These are phyloP conservation scores for Leucozona laternaria DNA, from an alignment of 2,888 invertebrate genomes.

Conservation along the genomic window DNA sequence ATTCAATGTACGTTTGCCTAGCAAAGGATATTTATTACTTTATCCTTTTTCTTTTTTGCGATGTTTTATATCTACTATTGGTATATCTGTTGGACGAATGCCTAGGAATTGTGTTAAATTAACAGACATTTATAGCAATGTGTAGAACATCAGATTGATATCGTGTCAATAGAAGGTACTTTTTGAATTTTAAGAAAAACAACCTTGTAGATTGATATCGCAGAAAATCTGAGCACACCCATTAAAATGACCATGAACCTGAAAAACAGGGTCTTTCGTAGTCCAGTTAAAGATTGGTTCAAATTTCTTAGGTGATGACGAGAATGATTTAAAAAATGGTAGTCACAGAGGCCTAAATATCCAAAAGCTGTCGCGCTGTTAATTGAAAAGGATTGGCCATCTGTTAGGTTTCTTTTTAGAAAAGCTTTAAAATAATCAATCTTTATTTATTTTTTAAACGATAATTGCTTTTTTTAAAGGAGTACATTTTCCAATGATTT, in stretches of 20 bases:
- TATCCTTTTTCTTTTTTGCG: not conserved
- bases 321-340: too few species aligned
- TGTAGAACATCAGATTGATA: conserved; percentile 64
- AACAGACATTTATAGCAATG: conserved; percentile 41
- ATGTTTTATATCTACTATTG: not conserved
- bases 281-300: too few species aligned
- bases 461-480: too few species aligned
- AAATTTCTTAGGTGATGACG: too few species aligned
- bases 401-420: too few species aligned
- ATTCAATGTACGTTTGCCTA: conserved; percentile 45
- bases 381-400: too few species aligned
- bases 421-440: too few species aligned
- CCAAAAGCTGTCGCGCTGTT: too few species aligned
- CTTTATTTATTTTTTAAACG: too few species aligned
- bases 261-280: not conserved
- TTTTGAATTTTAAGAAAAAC: not conserved
- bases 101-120: conserved; percentile 43
- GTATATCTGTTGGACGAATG: not conserved
- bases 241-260: not conserved
- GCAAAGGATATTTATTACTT: conserved; percentile 57
- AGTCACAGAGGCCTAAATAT: too few species aligned
- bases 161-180: conserved; percentile 19
- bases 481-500: too few species aligned
- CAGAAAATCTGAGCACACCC: not conserved
- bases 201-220: conserved; percentile 39